Evolutionary conservation across 1,140 invertebrate genomes (phyloP).

Genomic region (Eufriesea mexicana): DNA sequence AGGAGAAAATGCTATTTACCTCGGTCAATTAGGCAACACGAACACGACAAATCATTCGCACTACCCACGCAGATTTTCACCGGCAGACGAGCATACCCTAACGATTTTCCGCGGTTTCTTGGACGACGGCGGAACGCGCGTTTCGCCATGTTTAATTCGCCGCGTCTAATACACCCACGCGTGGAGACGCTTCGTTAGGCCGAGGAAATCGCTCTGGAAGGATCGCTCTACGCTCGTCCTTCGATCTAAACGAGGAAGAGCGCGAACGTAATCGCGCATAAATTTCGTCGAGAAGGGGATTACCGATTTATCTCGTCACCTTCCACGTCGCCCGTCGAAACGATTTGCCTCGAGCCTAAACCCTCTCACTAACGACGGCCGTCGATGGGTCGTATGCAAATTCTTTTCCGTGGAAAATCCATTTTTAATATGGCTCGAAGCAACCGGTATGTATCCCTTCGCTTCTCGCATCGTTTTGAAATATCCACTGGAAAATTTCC

Average conservation of each 20-base stretch:
- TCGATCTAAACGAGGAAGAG: constrained; percentile 25
- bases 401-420: not conserved
- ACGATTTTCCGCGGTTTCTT: not conserved
- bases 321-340: constrained; percentile 16
- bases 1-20: constrained; percentile 7
- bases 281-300: constrained; percentile 18
- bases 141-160: not conserved
- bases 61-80: not conserved
- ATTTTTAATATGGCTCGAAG: not conserved
- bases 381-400: constrained; percentile 1
- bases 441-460: constrained; percentile 2
- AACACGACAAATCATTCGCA: not conserved
- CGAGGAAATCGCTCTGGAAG: not conserved
- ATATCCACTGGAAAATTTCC: not conserved
- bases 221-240: constrained; percentile 2
- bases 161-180: not conserved
- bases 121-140: not conserved
- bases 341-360: not conserved
- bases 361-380: not conserved
- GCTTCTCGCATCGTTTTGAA: not conserved
- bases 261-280: constrained; percentile 12
- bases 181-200: not conserved
- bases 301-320: constrained; percentile 10
- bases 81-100: not conserved
- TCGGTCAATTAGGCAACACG: not conserved